A percentile compares a stretch with the other conserved stretches of the same genome.
Conservation (phyloP, 2,113 vertebrate species). For the Progne subis region DNA sequence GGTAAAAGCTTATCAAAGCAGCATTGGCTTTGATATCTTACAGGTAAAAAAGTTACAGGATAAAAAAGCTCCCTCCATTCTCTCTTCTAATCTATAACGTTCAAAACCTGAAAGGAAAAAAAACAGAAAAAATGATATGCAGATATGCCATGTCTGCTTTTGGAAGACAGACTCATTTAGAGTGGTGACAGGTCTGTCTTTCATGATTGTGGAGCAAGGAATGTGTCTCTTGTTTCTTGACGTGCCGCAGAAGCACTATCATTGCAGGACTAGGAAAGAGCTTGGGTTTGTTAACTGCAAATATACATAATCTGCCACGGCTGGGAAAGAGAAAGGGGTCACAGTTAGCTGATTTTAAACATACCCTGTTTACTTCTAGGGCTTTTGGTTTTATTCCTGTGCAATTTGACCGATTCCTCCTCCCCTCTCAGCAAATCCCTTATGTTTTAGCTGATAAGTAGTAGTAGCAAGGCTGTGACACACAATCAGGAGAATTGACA, state of each 20-base stretch:
- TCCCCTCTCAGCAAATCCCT: background rate
- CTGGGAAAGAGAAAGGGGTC: background rate
- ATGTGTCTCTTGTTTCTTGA: background rate
- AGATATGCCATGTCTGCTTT: background rate
- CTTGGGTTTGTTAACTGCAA: background rate
- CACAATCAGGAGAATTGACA: constrained; percentile 44
- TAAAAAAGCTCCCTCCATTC: background rate
- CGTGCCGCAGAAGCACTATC: accelerated
- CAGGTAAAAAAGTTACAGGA: background rate
- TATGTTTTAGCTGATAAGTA: constrained; percentile 46
- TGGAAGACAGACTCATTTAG: background rate
- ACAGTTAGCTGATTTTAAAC: background rate
- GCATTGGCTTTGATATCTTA: background rate
- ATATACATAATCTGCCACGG: background rate
- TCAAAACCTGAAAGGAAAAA: background rate
- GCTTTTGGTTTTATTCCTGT: background rate
- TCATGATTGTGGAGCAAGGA: background rate
- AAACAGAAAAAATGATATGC: background rate
- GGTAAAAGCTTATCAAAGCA: background rate
- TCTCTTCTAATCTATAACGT: background rate
- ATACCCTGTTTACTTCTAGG: background rate
- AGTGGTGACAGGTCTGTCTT: background rate
- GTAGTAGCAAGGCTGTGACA: constrained; percentile 27
- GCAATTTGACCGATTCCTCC: background rate
- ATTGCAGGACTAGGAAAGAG: background rate